Percentiles rank a stretch among this genome's conserved stretches.
Evolutionary conservation across 1,140 invertebrate genomes (phyloP).

Genomic region (Leptoteleia sp.): DNA sequence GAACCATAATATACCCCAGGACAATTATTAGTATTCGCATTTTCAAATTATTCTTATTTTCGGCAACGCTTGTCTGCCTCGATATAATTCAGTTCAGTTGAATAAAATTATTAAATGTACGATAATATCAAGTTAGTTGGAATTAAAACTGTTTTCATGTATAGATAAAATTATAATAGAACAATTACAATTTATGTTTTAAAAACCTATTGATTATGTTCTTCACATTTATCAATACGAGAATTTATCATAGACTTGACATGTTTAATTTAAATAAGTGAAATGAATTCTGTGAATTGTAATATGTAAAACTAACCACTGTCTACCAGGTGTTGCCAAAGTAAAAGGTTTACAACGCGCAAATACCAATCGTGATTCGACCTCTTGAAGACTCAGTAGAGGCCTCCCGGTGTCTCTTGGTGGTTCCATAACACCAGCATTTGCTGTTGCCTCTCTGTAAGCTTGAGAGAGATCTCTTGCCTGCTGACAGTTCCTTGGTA

Average conservation of each 20-base stretch:
- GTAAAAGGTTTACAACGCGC: constrained; percentile 93
- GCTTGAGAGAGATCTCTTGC: constrained; percentile 78
- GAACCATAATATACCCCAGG: too few species aligned
- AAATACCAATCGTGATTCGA: constrained; percentile 91
- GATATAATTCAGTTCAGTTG: too few species aligned
- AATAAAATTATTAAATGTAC: too few species aligned
- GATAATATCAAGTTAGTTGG: too few species aligned
- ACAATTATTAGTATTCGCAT: too few species aligned
- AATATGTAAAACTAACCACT: constrained; percentile 83
- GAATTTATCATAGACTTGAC: too few species aligned
- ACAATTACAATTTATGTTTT: too few species aligned
- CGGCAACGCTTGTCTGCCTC: too few species aligned
- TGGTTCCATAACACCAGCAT: constrained; percentile 90
- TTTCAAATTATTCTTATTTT: too few species aligned
- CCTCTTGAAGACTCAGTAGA: constrained; percentile 88
- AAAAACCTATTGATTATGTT: not conserved
- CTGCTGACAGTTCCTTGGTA: constrained; percentile 77
- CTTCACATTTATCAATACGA: too few species aligned
- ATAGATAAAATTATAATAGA: too few species aligned
- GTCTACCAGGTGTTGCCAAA: constrained; percentile 88
- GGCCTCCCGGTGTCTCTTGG: constrained; percentile 88
- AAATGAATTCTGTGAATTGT: constrained; percentile 57
- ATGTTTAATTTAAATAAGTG: constrained; percentile 11
- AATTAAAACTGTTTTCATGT: too few species aligned
- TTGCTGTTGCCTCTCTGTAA: constrained; percentile 90